Evolutionary conservation across 2,888 invertebrate genomes (phyloP).

Genomic region (Anoplius nigerrimus): DNA sequence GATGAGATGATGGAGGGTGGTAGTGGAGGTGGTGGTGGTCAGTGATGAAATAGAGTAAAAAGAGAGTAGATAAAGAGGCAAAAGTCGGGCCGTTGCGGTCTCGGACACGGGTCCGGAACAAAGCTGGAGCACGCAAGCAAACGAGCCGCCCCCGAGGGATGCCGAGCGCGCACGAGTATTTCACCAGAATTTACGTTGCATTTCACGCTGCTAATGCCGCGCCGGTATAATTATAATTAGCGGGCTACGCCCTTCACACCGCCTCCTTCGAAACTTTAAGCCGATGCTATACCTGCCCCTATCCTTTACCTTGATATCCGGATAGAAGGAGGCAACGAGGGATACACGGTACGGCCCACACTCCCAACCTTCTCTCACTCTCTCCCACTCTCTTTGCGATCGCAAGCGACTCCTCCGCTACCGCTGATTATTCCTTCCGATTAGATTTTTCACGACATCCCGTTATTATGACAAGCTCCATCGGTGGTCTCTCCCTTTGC

Average conservation of each 20-base stretch:
- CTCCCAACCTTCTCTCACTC: no score
- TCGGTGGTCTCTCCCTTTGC: no score
- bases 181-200: conserved; percentile 71
- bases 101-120: conserved; percentile 27
- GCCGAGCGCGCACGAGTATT: conserved; percentile 56
- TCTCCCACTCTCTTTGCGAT: no score
- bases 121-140: conserved; percentile 47
- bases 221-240: conserved; percentile 74
- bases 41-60: no score
- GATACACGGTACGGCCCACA: background rate
- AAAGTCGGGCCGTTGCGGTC: no score
- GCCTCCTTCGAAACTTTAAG: conserved; percentile 62
- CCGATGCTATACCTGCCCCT: background rate
- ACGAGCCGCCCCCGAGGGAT: conserved; percentile 40
- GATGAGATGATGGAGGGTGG: no score
- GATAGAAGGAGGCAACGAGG: conserved; percentile 2
- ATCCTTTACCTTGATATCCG: conserved; percentile 52
- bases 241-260: conserved; percentile 71
- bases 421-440: no score
- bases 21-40: no score
- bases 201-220: conserved; percentile 73
- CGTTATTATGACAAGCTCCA: no score
- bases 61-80: no score
- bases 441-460: no score
- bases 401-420: no score